Conservation (phyloP, 2,797 vertebrate genomes). For the Leptodactylus fallax region DNA sequence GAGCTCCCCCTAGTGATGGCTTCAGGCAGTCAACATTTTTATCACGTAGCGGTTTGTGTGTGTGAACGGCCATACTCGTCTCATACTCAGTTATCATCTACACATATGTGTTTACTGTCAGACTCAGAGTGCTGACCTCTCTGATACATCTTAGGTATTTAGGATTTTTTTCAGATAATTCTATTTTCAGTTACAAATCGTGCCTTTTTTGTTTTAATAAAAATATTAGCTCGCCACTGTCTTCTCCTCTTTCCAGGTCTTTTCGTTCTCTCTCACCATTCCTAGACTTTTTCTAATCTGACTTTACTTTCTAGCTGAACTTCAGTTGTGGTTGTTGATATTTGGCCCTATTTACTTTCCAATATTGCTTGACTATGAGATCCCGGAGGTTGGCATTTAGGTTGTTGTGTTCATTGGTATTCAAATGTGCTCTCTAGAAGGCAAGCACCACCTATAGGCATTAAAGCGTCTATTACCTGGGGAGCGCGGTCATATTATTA, state of each 20-base stretch:
- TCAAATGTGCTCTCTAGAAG: slow-evolving; percentile 88
- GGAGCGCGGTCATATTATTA: slow-evolving; percentile 83
- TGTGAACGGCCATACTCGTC: no score
- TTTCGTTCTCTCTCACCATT: background rate
- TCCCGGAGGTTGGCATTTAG: slow-evolving; percentile 93
- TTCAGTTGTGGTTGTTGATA: slow-evolving; percentile 90
- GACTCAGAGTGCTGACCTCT: no score
- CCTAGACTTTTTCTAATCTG: slow-evolving; percentile 68
- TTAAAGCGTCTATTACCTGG: slow-evolving; percentile 83
- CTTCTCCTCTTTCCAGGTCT: background rate
- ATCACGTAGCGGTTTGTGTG: no score
- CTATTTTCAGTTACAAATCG: no score
- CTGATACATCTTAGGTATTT: no score
- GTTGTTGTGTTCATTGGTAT: slow-evolving; percentile 92
- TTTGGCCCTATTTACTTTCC: slow-evolving; percentile 97
- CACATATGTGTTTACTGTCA: no score
- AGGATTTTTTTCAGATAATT: no score
- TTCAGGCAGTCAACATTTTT: no score
- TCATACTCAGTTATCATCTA: no score
- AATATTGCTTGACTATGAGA: slow-evolving; percentile 94
- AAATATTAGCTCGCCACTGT: background rate
- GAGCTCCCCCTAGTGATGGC: no score
- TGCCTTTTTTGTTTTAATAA: no score
- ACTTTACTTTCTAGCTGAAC: slow-evolving; percentile 85
- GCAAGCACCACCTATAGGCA: slow-evolving; percentile 85